Percentiles rank a stretch among this genome's conserved stretches.
Conservation (phyloP, 2,113 vertebrate species). For the Hirundichthys speculiger region DNA sequence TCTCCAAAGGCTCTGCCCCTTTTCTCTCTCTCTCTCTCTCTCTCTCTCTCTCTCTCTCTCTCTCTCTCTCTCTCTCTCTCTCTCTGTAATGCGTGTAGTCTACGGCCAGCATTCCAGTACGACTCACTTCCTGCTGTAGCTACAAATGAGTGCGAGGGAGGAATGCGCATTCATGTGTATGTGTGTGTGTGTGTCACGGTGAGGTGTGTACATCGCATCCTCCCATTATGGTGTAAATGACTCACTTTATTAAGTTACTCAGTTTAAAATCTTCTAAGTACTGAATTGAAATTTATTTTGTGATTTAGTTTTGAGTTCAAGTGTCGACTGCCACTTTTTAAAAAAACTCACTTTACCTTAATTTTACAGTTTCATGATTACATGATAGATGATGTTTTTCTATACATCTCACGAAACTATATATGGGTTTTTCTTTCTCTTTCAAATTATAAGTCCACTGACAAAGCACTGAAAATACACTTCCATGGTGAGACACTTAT, state of each 20-base stretch:
- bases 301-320: not conserved
- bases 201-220: not conserved
- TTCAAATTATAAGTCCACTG: no score
- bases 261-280: conserved; percentile 7
- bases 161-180: conserved; percentile 25
- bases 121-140: conserved; percentile 76
- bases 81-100: conserved; percentile 46
- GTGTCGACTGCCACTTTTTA: no score
- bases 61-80: conserved; percentile 29
- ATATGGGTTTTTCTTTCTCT: no score
- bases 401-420: no score
- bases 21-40: conserved; percentile 36
- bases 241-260: not conserved
- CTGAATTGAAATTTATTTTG: not conserved
- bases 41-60: conserved; percentile 23
- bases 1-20: conserved; percentile 63
- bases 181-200: not conserved
- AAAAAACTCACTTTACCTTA: no score
- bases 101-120: conserved; percentile 74
- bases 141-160: conserved; percentile 25
- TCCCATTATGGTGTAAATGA: not conserved
- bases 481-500: no score
- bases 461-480: no score
- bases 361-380: no score
- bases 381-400: no score